These are phyloP conservation scores for Holothuria scabra DNA, from an alignment of 53 echinoderm and acorn worm species.

Conservation along the genomic window DNA sequence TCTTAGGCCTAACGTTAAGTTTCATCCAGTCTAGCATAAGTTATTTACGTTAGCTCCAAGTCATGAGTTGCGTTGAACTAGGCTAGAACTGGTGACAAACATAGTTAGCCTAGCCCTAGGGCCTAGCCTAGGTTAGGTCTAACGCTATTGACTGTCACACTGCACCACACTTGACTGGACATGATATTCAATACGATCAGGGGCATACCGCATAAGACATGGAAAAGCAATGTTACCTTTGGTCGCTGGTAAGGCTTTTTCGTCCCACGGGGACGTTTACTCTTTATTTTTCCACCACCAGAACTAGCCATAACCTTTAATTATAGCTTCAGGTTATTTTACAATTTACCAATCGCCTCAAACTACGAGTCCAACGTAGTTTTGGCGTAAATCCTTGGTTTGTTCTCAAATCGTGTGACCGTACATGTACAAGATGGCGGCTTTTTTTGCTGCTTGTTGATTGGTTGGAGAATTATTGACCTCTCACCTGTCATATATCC, in stretches of 20 bases:
- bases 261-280: constrained; percentile 78
- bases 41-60: no score
- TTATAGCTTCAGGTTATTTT: constrained; percentile 5
- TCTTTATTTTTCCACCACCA: constrained; percentile 93
- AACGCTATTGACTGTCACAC: constrained; percentile 1
- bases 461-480: constrained; percentile 70
- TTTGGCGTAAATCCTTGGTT: constrained; percentile 14
- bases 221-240: constrained; percentile 66
- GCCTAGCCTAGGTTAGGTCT: constrained; percentile 14
- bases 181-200: no score
- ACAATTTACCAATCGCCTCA: not conserved
- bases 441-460: constrained; percentile 82
- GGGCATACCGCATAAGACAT: no score
- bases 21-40: no score
- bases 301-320: constrained; percentile 82
- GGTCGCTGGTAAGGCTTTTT: constrained; percentile 89
- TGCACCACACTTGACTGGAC: not conserved
- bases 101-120: not conserved
- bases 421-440: constrained; percentile 87
- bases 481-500: no score
- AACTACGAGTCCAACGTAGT: constrained; percentile 42
- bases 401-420: constrained; percentile 21
- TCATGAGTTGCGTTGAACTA: no score
- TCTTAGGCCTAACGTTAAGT: no score
- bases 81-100: no score